Evolutionary conservation across 2,888 invertebrate genomes (phyloP), one percentile per base, ranked within the genome.

Genomic region (Chironomus tentans): DNA sequence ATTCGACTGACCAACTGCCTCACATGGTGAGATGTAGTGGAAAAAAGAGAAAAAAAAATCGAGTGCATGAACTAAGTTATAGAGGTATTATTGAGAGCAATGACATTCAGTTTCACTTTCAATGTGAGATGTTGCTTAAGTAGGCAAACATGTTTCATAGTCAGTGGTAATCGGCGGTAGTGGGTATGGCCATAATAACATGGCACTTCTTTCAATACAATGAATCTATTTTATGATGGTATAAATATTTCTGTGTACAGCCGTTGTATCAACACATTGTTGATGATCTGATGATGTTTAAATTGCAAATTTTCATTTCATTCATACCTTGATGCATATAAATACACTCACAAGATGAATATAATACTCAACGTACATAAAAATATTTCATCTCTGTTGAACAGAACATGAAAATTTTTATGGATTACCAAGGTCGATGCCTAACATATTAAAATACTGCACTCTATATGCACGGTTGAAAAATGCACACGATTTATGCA

Each of bases 31-130:
- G 50, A 50, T n/a, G 6, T 50, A 6, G n/a, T 7, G 18, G 18
- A 18, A 56, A 15, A 50, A 18, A 56, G 50, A 50, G n/a, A 56
- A 56, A 56, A 15, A 56, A 38, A 10, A 38, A 38, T 38, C 56
- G 15, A 15, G 56, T 56, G 15, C 56, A 56, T 56, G 56, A 56
- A 56, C 56, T 56, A 5, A 56, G 56, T 56, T 56, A 56, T 56
- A 56, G 56, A 56, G 56, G 56, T 21, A 13, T 65, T 24, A 68
- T 76, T 69, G 69, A 74, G 76, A 69, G 68, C 76, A 69, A 76
- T 76, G 69, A 76, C 68, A 76, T 76, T 69, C 69, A 76, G 76
- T 76, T 76, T 76, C 50, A 68, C 69, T 76, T 76, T 76, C 76
- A 76, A 76, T 76, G 76, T 76, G 69, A 76, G 61, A 56, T 76